Percentiles rank a stretch among this genome's conserved stretches.
These are phyloP conservation scores for Phalacrocorax aristotelis DNA, from an alignment of 2,113 vertebrate genomes.

Conservation along the genomic window DNA sequence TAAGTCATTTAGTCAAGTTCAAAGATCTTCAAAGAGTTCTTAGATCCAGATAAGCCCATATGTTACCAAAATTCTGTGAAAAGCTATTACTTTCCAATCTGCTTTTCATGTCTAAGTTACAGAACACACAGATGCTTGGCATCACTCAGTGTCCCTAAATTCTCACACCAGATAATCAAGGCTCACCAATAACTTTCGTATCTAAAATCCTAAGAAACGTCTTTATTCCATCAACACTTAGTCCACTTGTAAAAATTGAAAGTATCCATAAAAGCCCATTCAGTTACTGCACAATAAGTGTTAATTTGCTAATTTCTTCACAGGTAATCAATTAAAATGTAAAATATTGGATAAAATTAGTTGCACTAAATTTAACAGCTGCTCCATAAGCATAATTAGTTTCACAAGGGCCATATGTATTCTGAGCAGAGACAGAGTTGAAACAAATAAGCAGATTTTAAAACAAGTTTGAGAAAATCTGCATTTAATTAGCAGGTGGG, in stretches of 20 bases:
- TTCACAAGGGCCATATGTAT: conserved; percentile 84
- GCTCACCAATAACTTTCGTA: conserved; percentile 61
- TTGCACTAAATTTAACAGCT: conserved; percentile 85
- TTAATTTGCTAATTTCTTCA: conserved; percentile 97
- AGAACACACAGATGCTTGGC: conserved; percentile 80
- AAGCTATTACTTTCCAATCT: conserved; percentile 80
- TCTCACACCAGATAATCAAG: conserved; percentile 75
- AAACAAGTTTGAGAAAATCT: conserved; percentile 88
- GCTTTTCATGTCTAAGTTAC: conserved; percentile 76
- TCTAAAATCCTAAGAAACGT: conserved; percentile 52
- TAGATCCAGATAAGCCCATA: conserved; percentile 94
- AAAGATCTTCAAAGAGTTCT: conserved; percentile 92
- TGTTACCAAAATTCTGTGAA: conserved; percentile 80
- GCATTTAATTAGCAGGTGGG: conserved; percentile 99
- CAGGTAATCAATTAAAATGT: conserved; percentile 91
- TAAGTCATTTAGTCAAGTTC: conserved; percentile 94
- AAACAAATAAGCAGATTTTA: conserved; percentile 89
- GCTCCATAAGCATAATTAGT: conserved; percentile 84
- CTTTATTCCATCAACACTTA: conserved; percentile 80
- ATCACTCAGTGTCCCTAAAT: conserved; percentile 70
- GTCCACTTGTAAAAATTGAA: conserved; percentile 68
- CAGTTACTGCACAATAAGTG: conserved; percentile 90
- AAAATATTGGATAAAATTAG: conserved; percentile 89
- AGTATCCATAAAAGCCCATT: conserved; percentile 79
- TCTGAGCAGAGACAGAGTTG: conserved; percentile 77